Evolutionary conservation across 2,888 invertebrate genomes (phyloP).

Genomic region (Andricus curvator): DNA sequence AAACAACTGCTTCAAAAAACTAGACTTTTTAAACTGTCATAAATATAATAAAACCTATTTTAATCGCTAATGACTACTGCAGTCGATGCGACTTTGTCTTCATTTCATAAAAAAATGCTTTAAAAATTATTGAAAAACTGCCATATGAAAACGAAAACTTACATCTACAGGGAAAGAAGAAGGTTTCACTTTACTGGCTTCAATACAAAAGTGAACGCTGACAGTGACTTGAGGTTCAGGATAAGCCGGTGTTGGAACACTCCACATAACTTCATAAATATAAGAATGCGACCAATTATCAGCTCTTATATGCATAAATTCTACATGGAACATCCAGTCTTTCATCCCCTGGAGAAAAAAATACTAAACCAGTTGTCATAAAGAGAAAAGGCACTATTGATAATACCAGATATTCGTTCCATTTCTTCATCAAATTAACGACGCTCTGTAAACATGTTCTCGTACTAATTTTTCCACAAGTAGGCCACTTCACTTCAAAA

Average conservation of each 20-base stretch:
- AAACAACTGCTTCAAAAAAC: neutral
- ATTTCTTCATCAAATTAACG: slow-evolving; percentile 61
- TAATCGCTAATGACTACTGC: no score
- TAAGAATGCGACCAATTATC: slow-evolving; percentile 56
- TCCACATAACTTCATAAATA: slow-evolving; percentile 75
- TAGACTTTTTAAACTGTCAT: neutral
- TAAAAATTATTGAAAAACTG: neutral
- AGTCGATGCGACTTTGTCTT: no score
- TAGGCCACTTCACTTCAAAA: slow-evolving; percentile 55
- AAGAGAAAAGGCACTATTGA: slow-evolving; percentile 8
- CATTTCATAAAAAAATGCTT: no score
- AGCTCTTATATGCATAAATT: slow-evolving; percentile 55
- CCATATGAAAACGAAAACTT: slow-evolving; percentile 47
- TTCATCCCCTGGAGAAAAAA: neutral
- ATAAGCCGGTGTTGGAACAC: slow-evolving; percentile 76
- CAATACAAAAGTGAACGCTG: slow-evolving; percentile 77
- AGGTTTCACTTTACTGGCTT: slow-evolving; percentile 55
- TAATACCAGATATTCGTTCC: slow-evolving; percentile 64
- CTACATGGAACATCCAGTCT: slow-evolving; percentile 2
- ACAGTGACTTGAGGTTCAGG: slow-evolving; percentile 79
- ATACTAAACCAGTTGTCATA: neutral
- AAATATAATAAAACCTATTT: neutral
- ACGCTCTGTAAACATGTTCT: slow-evolving; percentile 53
- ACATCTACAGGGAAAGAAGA: slow-evolving; percentile 59
- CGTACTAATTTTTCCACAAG: slow-evolving; percentile 52